phyloP scores from a whole-genome alignment of 2,888 invertebrate species.

The Eumacrocentrus americanus region DNA sequence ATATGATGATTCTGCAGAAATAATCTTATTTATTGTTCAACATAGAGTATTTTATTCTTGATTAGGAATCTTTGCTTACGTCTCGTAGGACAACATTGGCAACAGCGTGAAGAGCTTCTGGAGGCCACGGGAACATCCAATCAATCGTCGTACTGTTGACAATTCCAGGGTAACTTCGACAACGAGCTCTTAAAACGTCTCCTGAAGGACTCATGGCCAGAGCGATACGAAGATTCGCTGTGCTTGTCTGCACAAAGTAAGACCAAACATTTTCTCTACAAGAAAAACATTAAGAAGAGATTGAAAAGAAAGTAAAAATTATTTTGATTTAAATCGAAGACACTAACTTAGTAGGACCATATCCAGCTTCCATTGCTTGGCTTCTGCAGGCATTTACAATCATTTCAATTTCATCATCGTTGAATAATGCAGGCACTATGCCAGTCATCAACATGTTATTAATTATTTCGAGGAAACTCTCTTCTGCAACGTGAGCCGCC shows the following conservation, averaged over 20 bases:
- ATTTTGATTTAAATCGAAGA: background rate
- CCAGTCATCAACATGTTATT: constrained; percentile 92
- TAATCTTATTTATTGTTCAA: background rate
- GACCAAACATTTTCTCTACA: constrained; percentile 83
- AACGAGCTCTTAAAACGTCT: constrained; percentile 80
- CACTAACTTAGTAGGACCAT: constrained; percentile 72
- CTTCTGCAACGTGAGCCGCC: constrained; percentile 80
- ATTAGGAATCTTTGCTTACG: constrained; percentile 62
- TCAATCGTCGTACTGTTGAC: constrained; percentile 92
- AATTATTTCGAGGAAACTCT: constrained; percentile 86
- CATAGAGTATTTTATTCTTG: background rate
- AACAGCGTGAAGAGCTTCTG: constrained; percentile 85
- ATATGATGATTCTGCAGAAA: constrained; percentile 68
- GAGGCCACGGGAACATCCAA: constrained; percentile 94
- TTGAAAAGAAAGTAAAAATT: background rate
- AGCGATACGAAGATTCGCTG: constrained; percentile 88
- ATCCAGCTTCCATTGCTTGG: constrained; percentile 74
- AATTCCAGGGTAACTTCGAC: constrained; percentile 89
- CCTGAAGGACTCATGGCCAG: constrained; percentile 89
- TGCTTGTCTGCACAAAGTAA: constrained; percentile 78
- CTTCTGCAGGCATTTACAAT: constrained; percentile 75
- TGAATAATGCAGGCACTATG: constrained; percentile 84
- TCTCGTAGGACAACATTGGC: constrained; percentile 84
- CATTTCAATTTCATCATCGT: constrained; percentile 86
- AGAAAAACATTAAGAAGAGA: too few species aligned